Conservation (phyloP, 2,113 vertebrate genomes). For the Castor canadensis region DNA sequence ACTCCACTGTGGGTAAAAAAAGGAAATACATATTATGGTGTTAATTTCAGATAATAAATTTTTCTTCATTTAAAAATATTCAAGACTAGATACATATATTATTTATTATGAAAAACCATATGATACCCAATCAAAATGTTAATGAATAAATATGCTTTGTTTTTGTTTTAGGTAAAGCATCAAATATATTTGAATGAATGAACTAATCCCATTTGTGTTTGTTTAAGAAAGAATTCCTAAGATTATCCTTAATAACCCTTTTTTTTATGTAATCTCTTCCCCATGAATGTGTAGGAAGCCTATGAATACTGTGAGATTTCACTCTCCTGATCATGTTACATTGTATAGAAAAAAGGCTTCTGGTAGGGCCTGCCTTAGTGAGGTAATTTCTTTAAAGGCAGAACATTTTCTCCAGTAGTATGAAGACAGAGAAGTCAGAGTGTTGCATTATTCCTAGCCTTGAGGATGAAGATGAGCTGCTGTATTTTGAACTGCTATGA, state of each 20-base stretch:
- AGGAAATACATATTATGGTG: neutral
- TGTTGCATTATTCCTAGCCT: neutral
- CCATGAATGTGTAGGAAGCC: neutral
- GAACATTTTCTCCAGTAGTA: neutral
- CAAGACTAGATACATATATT: neutral
- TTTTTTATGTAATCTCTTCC: neutral
- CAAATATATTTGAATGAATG: neutral
- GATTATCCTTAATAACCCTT: neutral
- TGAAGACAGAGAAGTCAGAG: neutral
- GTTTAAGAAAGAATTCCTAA: neutral
- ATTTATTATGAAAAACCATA: conserved; percentile 16
- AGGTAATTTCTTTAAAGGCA: neutral
- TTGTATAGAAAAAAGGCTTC: neutral
- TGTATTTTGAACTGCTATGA: neutral
- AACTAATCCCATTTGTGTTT: neutral
- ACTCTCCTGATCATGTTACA: neutral
- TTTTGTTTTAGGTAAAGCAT: neutral
- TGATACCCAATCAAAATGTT: neutral
- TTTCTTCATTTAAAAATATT: neutral
- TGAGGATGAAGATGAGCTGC: neutral
- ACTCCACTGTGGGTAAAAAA: neutral
- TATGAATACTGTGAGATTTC: neutral
- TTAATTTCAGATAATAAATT: neutral
- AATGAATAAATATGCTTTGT: neutral
- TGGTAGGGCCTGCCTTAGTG: neutral